Percentiles rank a stretch among this genome's conserved stretches.
These are phyloP conservation scores for Gobiocypris rarus DNA, from an alignment of 2,113 vertebrate genomes.

Conservation along the genomic window DNA sequence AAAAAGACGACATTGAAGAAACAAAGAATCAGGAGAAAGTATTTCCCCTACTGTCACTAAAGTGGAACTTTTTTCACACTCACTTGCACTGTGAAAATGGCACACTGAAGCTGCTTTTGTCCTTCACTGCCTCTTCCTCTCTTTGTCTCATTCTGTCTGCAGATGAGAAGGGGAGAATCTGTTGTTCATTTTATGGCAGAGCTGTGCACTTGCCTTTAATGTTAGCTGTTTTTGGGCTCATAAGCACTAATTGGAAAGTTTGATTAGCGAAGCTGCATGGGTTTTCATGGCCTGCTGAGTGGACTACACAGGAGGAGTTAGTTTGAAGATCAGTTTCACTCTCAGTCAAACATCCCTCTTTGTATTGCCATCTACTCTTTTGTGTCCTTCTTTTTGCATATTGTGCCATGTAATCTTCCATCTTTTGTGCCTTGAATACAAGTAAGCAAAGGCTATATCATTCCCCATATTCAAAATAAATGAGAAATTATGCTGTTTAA, in stretches of 20 bases:
- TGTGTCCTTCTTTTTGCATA: not conserved
- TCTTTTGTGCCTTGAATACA: not conserved
- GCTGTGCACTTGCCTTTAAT: slow-evolving; percentile 39
- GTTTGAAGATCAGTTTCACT: slow-evolving; percentile 47
- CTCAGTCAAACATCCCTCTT: slow-evolving; percentile 1
- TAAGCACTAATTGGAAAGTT: slow-evolving; percentile 58
- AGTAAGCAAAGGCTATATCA: not conserved
- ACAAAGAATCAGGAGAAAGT: slow-evolving; percentile 39
- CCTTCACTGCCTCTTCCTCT: slow-evolving; percentile 12
- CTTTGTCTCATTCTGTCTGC: slow-evolving; percentile 9
- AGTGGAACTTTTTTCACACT: slow-evolving; percentile 48
- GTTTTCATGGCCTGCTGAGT: slow-evolving; percentile 50
- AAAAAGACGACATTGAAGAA: slow-evolving; percentile 7
- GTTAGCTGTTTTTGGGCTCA: slow-evolving; percentile 52
- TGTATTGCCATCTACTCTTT: not conserved
- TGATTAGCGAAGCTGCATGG: slow-evolving; percentile 58
- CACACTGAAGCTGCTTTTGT: slow-evolving; percentile 15
- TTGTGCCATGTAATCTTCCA: not conserved
- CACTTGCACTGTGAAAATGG: slow-evolving; percentile 17
- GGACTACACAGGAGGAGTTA: slow-evolving; percentile 30
- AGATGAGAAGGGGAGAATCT: slow-evolving; percentile 22
- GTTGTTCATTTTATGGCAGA: slow-evolving; percentile 25
- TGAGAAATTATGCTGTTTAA: not conserved
- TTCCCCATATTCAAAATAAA: not conserved
- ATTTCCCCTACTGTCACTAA: slow-evolving; percentile 11